Base-by-base conservation (phyloP, 2,113 vertebrate genomes). In the Lophura nycthemera region DNA sequence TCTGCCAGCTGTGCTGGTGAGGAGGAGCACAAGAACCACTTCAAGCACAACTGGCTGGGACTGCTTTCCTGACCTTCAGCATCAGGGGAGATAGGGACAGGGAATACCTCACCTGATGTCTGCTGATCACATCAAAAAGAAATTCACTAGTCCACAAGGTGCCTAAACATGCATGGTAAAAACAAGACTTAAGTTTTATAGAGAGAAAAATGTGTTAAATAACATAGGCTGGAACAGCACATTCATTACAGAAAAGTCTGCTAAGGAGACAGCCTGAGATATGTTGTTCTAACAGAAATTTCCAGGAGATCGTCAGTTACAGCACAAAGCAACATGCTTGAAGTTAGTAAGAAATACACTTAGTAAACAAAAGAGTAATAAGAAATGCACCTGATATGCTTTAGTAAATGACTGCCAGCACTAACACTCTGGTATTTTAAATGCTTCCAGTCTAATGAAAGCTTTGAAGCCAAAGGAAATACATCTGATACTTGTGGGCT, bases 341-440 rank as follows among this genome's bases (percentile, higher is more conserved):
- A 91, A 91, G 54, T 73, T 83, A 82, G 27, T 57, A 91, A 82
- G 59, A 89, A 75, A 63, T 76, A 65, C 11, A 20, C 32, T 64
- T 78, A 60, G 2, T 78, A 59, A 75, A 86, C 30, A 79, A 71
- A 8, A 52, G n/a, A 56, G 4, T 21, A 63, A 45, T 50, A 76
- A 56, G 50, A 92, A 84, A 76, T 59, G 24, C 16, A 13, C 27
- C 50, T 45, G 25, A 40, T 85, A 42, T 24, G 30, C 30, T 81
- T 52, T 61, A 73, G 45, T 47, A 88, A 90, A 63, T 60, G 19
- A 30, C 87, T 93, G 17, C 40, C 3, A 5, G 22, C 71, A 50
- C 77, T 88, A 81, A 32, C 20, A 76, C 24, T 72, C 29, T 69
- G 18, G 24, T 74, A 89, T 88, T 92, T 93, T 75, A 92, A 93